phyloP scores from a whole-genome alignment of 2,888 invertebrate species.

The Lacanobia wlatinum region DNA sequence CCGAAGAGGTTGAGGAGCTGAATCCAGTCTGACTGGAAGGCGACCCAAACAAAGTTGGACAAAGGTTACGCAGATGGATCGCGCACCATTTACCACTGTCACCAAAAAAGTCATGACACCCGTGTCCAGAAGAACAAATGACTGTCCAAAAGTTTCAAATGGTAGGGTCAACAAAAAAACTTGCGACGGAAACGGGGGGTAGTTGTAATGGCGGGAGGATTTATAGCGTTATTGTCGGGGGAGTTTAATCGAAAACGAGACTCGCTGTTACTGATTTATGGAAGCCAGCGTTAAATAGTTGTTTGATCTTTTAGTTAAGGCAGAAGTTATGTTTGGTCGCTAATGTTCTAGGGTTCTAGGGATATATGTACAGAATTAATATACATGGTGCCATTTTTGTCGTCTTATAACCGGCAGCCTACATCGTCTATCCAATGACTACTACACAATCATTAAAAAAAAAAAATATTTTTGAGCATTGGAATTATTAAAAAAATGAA shows the following conservation, averaged over 20 bases:
- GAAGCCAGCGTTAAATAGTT: slow-evolving; percentile 49
- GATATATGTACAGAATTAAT: too few species aligned
- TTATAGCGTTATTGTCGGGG: slow-evolving; percentile 63
- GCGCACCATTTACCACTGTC: neutral
- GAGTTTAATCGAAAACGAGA: slow-evolving; percentile 65
- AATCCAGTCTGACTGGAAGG: too few species aligned
- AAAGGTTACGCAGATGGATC: too few species aligned
- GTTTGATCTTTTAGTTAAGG: slow-evolving; percentile 26
- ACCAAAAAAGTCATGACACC: neutral
- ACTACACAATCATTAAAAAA: too few species aligned
- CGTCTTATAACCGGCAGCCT: too few species aligned
- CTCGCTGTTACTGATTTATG: slow-evolving; percentile 61
- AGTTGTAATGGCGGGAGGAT: slow-evolving; percentile 60
- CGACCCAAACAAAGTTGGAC: too few species aligned
- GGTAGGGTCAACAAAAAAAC: slow-evolving; percentile 62
- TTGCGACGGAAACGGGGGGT: slow-evolving; percentile 47
- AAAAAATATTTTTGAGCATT: too few species aligned
- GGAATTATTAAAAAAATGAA: too few species aligned
- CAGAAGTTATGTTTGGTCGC: neutral
- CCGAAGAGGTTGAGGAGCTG: too few species aligned
- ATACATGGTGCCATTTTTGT: too few species aligned
- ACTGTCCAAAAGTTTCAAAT: slow-evolving; percentile 4
- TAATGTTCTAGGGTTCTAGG: neutral
- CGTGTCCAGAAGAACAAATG: slow-evolving; percentile 9
- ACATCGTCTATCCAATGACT: too few species aligned